phyloP scores from a whole-genome alignment of 2,888 invertebrate genomes.

The Caenorhabditis doughertyi region DNA sequence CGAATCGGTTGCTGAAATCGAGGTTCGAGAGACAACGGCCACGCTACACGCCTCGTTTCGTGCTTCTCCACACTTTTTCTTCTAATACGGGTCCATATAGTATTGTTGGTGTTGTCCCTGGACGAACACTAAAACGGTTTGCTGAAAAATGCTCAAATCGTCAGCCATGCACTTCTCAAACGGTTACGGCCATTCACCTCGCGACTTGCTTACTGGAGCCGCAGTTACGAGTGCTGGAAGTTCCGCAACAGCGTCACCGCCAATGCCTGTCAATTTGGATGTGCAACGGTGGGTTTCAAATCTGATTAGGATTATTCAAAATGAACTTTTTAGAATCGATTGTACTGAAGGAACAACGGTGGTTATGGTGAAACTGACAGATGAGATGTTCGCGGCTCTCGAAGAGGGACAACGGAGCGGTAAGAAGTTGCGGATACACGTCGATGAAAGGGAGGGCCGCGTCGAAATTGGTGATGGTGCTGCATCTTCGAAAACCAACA shows the following conservation, averaged over 20 bases:
- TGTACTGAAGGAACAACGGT: slow-evolving; percentile 51
- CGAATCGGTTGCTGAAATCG: slow-evolving; percentile 60
- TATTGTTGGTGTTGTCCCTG: slow-evolving; percentile 51
- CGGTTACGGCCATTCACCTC: slow-evolving; percentile 44
- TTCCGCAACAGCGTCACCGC: slow-evolving; percentile 27
- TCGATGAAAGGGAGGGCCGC: slow-evolving; percentile 65
- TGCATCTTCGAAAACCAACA: slow-evolving; percentile 54
- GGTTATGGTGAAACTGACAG: slow-evolving; percentile 77
- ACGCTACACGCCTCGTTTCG: slow-evolving; percentile 50
- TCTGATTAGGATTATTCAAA: not conserved
- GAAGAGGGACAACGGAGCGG: slow-evolving; percentile 57
- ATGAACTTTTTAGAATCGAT: slow-evolving; percentile 27
- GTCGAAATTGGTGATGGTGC: slow-evolving; percentile 61
- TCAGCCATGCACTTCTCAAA: slow-evolving; percentile 41
- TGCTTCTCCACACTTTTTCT: slow-evolving; percentile 51
- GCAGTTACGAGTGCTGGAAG: slow-evolving; percentile 16
- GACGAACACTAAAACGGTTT: slow-evolving; percentile 38
- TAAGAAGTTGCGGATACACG: slow-evolving; percentile 58
- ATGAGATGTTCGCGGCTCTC: slow-evolving; percentile 76
- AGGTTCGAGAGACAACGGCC: slow-evolving; percentile 59
- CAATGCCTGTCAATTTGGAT: slow-evolving; percentile 47
- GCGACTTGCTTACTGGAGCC: slow-evolving; percentile 47
- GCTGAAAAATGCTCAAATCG: slow-evolving; percentile 56
- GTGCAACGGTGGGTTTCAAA: slow-evolving; percentile 28
- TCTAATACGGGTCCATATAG: slow-evolving; percentile 55